These are phyloP conservation scores for Leptinotarsa lineolata DNA, from an alignment of 1,140 invertebrate species.

Conservation along the genomic window DNA sequence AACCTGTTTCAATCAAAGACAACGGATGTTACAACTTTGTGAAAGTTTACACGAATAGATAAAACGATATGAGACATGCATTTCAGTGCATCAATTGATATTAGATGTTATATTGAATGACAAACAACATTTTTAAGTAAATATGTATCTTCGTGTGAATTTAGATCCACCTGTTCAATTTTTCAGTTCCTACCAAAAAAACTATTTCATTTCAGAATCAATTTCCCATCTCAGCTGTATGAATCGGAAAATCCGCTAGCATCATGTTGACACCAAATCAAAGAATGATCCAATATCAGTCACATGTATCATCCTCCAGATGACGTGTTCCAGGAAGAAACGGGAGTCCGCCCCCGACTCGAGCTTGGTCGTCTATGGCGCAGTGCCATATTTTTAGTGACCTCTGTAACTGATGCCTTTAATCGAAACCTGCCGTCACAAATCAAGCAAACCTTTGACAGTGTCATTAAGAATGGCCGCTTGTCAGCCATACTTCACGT, in stretches of 20 bases:
- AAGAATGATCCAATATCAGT: slow-evolving; percentile 18
- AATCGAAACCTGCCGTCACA: slow-evolving; percentile 57
- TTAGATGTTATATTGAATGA: too few species aligned
- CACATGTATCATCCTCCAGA: slow-evolving; percentile 31
- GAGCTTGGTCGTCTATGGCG: slow-evolving; percentile 27
- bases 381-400: slow-evolving; percentile 47
- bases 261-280: slow-evolving; percentile 3
- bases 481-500: slow-evolving; percentile 54
- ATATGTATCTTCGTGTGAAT: too few species aligned
- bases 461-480: slow-evolving; percentile 54
- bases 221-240: too few species aligned
- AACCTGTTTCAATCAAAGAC: too few species aligned
- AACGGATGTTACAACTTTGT: too few species aligned
- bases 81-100: too few species aligned
- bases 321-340: slow-evolving; percentile 28
- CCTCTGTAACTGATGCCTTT: slow-evolving; percentile 56
- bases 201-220: not conserved
- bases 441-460: slow-evolving; percentile 55
- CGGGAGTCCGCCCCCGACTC: slow-evolving; percentile 16
- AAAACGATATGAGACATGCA: too few species aligned
- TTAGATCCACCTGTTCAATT: too few species aligned
- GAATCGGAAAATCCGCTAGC: too few species aligned
- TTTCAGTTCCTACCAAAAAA: too few species aligned
- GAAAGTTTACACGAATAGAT: too few species aligned
- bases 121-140: too few species aligned